Percentiles rank a stretch among this genome's conserved stretches.
phyloP scores from a whole-genome alignment of 1,140 invertebrate species.

The Ceratina japonica region DNA sequence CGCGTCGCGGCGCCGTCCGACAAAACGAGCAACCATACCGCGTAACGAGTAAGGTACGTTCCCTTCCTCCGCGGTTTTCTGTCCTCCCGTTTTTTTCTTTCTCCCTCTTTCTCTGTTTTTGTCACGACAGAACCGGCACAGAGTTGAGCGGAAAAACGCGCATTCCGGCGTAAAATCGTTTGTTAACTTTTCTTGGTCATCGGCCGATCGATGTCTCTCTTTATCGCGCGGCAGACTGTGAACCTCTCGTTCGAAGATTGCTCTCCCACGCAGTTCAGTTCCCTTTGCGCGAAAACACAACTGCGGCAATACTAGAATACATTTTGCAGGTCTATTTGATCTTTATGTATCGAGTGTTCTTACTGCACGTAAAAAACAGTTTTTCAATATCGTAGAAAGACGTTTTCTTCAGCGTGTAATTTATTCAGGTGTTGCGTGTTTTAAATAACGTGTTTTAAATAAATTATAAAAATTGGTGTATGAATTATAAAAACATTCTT shows the following conservation, averaged over 20 bases:
- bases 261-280: neutral
- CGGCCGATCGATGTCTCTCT: slow-evolving; percentile 2
- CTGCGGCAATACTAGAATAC: neutral
- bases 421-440: too few relatives aligned
- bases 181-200: slow-evolving; percentile 35
- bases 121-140: neutral
- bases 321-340: too few relatives aligned
- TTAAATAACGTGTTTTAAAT: too few relatives aligned
- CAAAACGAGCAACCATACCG: too few relatives aligned
- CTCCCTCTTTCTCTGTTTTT: slow-evolving; percentile 8
- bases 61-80: neutral
- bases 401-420: too few relatives aligned
- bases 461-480: too few relatives aligned
- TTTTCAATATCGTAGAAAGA: too few relatives aligned
- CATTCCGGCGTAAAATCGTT: slow-evolving; percentile 51
- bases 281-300: neutral
- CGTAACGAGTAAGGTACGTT: slow-evolving; percentile 39
- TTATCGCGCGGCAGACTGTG: neutral
- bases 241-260: neutral
- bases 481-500: too few relatives aligned
- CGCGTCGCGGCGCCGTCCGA: slow-evolving; percentile 18
- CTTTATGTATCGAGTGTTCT: too few relatives aligned
- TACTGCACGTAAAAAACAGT: too few relatives aligned
- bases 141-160: neutral
- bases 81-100: neutral